Conservation (phyloP, 2,888 invertebrate genomes). For the Schizotus pectinicornis region DNA sequence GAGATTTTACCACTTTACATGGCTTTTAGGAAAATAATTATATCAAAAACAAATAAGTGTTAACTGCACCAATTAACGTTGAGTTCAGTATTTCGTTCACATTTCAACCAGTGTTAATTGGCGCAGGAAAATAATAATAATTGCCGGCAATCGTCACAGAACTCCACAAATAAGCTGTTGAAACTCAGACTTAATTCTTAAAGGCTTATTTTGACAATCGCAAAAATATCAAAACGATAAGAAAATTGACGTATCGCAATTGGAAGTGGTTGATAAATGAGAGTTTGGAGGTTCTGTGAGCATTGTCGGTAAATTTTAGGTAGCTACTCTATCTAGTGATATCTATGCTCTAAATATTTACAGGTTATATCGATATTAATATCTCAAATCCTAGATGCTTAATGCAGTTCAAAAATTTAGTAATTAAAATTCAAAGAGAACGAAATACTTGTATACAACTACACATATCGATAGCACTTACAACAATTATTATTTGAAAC, state of each 20-base stretch:
- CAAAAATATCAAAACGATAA: too few species aligned
- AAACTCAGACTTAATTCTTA: too few species aligned
- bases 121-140: background rate
- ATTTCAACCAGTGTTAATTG: background rate
- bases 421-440: slow-evolving; percentile 35
- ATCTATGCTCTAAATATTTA: slow-evolving; percentile 15
- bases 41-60: background rate
- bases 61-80: background rate
- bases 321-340: slow-evolving; percentile 9
- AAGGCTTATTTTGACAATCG: too few species aligned
- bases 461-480: slow-evolving; percentile 31
- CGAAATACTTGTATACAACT: slow-evolving; percentile 36
- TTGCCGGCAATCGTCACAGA: too few species aligned
- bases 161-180: background rate
- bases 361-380: slow-evolving; percentile 33
- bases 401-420: slow-evolving; percentile 53
- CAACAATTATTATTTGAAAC: slow-evolving; percentile 37
- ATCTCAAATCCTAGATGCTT: slow-evolving; percentile 57
- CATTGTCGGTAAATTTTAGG: too few species aligned
- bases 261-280: too few species aligned
- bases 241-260: too few species aligned
- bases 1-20: slow-evolving; percentile 36
- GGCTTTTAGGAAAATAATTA: slow-evolving; percentile 6
- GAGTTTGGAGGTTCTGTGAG: too few species aligned
- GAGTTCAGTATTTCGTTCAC: background rate